Percentiles rank a stretch among this genome's conserved stretches.
Conservation (phyloP, 2,797 vertebrate species). For the Mareca penelope region DNA sequence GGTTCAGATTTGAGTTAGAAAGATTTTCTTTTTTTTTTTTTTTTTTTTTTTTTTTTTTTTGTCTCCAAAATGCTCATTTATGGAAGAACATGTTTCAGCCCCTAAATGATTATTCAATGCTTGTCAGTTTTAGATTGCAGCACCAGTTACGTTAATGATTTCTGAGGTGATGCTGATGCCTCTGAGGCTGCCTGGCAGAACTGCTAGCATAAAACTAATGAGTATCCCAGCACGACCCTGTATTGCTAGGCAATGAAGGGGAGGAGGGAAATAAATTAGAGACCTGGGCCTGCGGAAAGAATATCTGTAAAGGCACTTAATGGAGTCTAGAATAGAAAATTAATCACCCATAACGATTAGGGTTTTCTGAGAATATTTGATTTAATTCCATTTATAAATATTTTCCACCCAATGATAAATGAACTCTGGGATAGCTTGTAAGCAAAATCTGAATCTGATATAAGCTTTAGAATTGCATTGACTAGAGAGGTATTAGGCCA, state of each 20-base stretch:
- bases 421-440: conserved; percentile 13
- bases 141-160: conserved; percentile 82
- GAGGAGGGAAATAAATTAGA: conserved; percentile 72
- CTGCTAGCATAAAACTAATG: conserved; percentile 84
- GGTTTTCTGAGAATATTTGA: conserved; percentile 71
- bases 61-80: conserved; percentile 70
- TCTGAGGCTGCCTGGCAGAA: conserved; percentile 81
- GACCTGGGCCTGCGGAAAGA: conserved; percentile 49
- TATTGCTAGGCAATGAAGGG: conserved; percentile 24
- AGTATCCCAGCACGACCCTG: conserved; percentile 78
- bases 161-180: conserved; percentile 83
- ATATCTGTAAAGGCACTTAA: conserved; percentile 64
- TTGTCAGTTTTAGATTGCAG: conserved; percentile 84
- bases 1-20: conserved; percentile 32
- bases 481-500: not conserved
- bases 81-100: conserved; percentile 63
- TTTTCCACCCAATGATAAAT: conserved; percentile 66
- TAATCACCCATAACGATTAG: conserved; percentile 75
- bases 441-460: conserved; percentile 53
- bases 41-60: not conserved
- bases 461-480: not conserved
- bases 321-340: conserved; percentile 71
- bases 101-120: conserved; percentile 72
- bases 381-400: conserved; percentile 76
- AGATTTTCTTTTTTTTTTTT: conserved; percentile 24